Evolutionary conservation across 2,797 vertebrate species (phyloP).

Genomic region (Artibeus jamaicensis): DNA sequence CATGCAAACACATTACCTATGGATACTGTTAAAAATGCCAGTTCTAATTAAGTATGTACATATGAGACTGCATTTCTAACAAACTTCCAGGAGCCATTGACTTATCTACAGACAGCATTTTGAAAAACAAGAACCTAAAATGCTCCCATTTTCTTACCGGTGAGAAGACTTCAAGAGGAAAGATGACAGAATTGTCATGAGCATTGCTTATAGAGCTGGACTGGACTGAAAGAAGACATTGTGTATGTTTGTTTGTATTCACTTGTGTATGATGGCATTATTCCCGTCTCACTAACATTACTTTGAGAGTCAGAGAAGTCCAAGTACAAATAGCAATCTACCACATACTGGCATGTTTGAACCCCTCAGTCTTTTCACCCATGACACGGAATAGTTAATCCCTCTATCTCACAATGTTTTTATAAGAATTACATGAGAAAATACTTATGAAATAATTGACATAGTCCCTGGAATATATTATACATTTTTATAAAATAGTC

Average conservation of each 20-base stretch:
- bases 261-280: neutral
- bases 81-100: neutral
- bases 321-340: neutral
- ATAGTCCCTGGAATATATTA: neutral
- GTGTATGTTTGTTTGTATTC: neutral
- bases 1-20: neutral
- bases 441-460: neutral
- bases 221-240: neutral
- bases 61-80: neutral
- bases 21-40: neutral
- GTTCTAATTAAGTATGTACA: neutral
- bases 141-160: rapidly evolving
- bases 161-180: neutral
- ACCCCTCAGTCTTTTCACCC: neutral
- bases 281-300: neutral
- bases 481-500: neutral
- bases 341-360: neutral
- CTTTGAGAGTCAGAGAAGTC: neutral
- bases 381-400: neutral
- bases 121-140: neutral
- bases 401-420: neutral
- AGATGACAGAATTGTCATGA: neutral
- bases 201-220: neutral
- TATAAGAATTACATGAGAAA: neutral
- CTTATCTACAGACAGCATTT: neutral